Percentiles rank a stretch among this genome's conserved stretches.
Evolutionary conservation across 2,888 invertebrate species (phyloP).

Genomic region (Lasioglossum marginatum): DNA sequence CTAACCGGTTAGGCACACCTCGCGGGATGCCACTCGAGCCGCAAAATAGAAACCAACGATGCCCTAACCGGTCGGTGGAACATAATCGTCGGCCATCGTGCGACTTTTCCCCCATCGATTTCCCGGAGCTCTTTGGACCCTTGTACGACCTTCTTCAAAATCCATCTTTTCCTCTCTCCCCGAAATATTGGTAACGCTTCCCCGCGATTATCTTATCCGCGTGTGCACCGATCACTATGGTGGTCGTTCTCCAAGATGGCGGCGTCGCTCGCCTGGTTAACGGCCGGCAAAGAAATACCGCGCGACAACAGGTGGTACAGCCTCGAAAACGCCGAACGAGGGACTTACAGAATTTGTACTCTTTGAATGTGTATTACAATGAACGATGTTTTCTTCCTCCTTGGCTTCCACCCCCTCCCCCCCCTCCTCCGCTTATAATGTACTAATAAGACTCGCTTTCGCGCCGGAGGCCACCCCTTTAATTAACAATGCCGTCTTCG

Average conservation of each 20-base stretch:
- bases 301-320: conserved; percentile 63
- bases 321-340: conserved; percentile 73
- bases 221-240: not conserved
- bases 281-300: conserved; percentile 56
- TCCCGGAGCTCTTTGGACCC: conserved; percentile 59
- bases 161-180: not conserved
- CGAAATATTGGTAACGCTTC: not conserved
- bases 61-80: conserved; percentile 42
- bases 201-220: not conserved
- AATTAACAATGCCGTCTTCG: conserved; percentile 66
- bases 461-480: conserved; percentile 48
- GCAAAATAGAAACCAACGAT: conserved; percentile 56
- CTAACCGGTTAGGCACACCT: conserved; percentile 39
- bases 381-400: conserved; percentile 47
- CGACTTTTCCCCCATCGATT: conserved; percentile 56
- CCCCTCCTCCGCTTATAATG: conserved; percentile 1
- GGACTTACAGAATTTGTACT: conserved; percentile 92
- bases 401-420: no score
- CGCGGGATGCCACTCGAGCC: conserved; percentile 58
- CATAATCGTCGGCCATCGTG: conserved; percentile 26
- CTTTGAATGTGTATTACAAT: conserved; percentile 84
- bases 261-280: not conserved
- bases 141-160: conserved; percentile 51
- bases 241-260: conserved; percentile 10
- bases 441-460: conserved; percentile 55